Evolutionary conservation across 2,888 invertebrate genomes (phyloP).

Genomic region (Caenorhabditis uteleia): DNA sequence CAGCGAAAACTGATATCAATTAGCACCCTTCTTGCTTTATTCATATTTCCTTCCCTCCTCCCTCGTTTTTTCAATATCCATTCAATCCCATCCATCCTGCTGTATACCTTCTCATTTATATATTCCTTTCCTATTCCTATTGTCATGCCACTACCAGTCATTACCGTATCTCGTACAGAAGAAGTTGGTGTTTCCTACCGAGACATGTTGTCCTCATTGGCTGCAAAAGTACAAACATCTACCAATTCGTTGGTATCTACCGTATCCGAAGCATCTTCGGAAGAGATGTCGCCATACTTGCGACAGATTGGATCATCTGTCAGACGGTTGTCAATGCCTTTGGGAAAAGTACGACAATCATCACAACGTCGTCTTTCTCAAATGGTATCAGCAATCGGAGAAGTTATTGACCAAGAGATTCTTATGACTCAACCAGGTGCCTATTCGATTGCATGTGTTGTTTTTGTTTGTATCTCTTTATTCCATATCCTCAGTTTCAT

Average conservation of each 20-base stretch:
- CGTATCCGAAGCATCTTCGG: slow-evolving; percentile 48
- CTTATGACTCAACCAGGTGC: too few relatives aligned
- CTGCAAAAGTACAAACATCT: slow-evolving; percentile 54
- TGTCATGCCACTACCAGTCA: slow-evolving; percentile 17
- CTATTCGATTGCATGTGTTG: too few relatives aligned
- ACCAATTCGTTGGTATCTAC: slow-evolving; percentile 53
- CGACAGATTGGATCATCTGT: slow-evolving; percentile 38
- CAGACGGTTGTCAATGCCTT: slow-evolving; percentile 50
- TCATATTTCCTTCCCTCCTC: too few relatives aligned
- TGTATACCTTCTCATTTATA: too few relatives aligned
- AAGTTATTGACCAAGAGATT: slow-evolving; percentile 52
- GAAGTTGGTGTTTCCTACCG: slow-evolving; percentile 11
- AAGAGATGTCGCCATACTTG: slow-evolving; percentile 31
- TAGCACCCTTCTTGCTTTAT: too few relatives aligned
- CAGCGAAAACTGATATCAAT: too few relatives aligned
- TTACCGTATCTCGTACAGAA: slow-evolving; percentile 24
- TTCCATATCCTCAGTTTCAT: too few relatives aligned
- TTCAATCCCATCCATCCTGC: too few relatives aligned
- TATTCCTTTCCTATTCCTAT: too few relatives aligned
- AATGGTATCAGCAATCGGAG: slow-evolving; percentile 53
- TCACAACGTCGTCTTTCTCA: slow-evolving; percentile 49
- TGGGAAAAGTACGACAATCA: slow-evolving; percentile 43
- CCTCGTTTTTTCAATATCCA: too few relatives aligned
- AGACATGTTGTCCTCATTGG: slow-evolving; percentile 50
- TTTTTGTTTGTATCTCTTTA: too few relatives aligned